phyloP scores from a whole-genome alignment of 30 jellyfish, hydroid and myxozoan genomes.

The Aurelia aurita region DNA sequence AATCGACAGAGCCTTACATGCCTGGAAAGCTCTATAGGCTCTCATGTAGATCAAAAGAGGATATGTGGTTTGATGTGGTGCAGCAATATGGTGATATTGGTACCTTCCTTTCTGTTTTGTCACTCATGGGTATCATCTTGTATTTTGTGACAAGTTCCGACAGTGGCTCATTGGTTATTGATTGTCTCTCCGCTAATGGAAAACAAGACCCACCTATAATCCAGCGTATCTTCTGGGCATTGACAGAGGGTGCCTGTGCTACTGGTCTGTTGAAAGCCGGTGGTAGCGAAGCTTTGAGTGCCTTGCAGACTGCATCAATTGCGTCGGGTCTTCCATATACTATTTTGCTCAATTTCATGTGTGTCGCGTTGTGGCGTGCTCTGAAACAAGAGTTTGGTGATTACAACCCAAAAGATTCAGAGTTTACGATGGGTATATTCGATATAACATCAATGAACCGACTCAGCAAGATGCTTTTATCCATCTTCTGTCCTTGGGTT shows the following conservation, averaged over 20 bases:
- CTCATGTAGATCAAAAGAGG: constrained; percentile 81
- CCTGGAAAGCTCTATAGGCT: constrained; percentile 24
- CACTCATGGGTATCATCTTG: constrained; percentile 84
- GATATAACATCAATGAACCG: constrained; percentile 44
- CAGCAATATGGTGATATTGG: constrained; percentile 87
- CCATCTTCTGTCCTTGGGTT: constrained; percentile 89
- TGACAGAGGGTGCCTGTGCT: constrained; percentile 98
- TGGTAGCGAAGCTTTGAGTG: constrained; percentile 79
- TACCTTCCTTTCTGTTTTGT: constrained; percentile 71
- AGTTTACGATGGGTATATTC: constrained; percentile 72
- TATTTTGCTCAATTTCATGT: constrained; percentile 81
- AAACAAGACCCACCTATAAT: constrained; percentile 91
- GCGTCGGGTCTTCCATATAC: constrained; percentile 92
- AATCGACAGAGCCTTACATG: not conserved
- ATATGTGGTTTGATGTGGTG: constrained; percentile 91
- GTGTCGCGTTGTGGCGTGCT: constrained; percentile 97
- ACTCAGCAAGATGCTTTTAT: constrained; percentile 21
- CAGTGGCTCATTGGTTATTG: constrained; percentile 95
- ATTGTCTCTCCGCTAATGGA: constrained; percentile 95
- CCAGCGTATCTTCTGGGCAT: constrained; percentile 96
- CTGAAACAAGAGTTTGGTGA: constrained; percentile 91
- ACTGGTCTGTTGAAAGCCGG: constrained; percentile 92
- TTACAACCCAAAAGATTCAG: constrained; percentile 51
- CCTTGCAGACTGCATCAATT: constrained; percentile 87
- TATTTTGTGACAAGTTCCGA: constrained; percentile 93